phyloP scores from a whole-genome alignment of 2,888 invertebrate genomes.

The Psylliodes chrysocephalus region DNA sequence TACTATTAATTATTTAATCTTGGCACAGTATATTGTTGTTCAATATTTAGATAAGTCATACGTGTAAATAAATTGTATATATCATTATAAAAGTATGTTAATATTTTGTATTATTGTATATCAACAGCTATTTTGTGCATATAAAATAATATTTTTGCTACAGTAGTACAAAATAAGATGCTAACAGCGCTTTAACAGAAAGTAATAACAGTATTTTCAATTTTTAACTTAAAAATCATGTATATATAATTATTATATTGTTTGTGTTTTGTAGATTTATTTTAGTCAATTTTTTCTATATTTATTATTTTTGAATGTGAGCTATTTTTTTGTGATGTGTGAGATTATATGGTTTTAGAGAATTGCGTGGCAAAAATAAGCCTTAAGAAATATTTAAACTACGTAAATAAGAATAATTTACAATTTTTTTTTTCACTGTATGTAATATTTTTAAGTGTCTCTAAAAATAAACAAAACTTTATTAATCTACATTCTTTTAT shows the following conservation, averaged over 20 bases:
- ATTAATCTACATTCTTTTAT: no score
- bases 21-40: slow-evolving; percentile 39
- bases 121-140: slow-evolving; percentile 46
- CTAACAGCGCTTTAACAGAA: slow-evolving; percentile 39
- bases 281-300: slow-evolving; percentile 36
- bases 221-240: slow-evolving; percentile 32
- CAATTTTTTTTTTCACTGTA: slow-evolving; percentile 55
- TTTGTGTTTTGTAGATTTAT: slow-evolving; percentile 36
- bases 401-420: slow-evolving; percentile 49
- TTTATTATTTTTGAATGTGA: slow-evolving; percentile 42
- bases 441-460: slow-evolving; percentile 53
- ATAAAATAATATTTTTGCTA: slow-evolving; percentile 51
- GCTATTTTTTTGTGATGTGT: slow-evolving; percentile 49
- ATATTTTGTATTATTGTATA: slow-evolving; percentile 53
- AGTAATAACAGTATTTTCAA: slow-evolving; percentile 42
- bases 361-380: slow-evolving; percentile 35
- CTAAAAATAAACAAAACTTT: slow-evolving; percentile 48
- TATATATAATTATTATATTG: slow-evolving; percentile 36
- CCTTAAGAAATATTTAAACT: slow-evolving; percentile 42
- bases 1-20: slow-evolving; percentile 40
- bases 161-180: slow-evolving; percentile 51
- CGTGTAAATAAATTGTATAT: slow-evolving; percentile 40
- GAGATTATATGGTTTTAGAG: slow-evolving; percentile 43
- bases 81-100: slow-evolving; percentile 35
- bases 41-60: slow-evolving; percentile 39